phyloP scores from a whole-genome alignment of 2,797 vertebrate genomes.

The Pipistrellus pipistrellus region DNA sequence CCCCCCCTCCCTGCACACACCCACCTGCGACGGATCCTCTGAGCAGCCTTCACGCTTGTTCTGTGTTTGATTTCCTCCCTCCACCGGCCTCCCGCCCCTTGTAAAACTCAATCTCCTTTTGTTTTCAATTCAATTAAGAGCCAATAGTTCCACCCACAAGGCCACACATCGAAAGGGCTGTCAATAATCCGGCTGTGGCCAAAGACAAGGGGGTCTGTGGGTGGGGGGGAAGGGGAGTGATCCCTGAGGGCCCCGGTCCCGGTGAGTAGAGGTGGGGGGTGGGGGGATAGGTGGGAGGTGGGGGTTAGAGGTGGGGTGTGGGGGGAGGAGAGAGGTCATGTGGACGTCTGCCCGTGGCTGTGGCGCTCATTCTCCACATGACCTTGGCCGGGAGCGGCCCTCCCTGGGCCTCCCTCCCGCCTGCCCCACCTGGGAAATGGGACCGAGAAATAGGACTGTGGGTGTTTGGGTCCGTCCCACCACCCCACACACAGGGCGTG shows the following conservation, averaged over 20 bases:
- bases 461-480: not conserved
- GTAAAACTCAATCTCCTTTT: slow-evolving; percentile 74
- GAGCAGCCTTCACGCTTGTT: not conserved
- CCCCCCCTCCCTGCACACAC: not conserved
- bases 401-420: not conserved
- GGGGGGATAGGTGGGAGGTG: not conserved
- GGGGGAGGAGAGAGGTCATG: not conserved
- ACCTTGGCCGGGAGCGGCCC: not conserved
- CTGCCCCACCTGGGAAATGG: not conserved
- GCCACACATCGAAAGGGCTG: slow-evolving; percentile 1
- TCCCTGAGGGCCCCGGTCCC: accelerated
- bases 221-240: accelerated
- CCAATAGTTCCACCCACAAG: slow-evolving; percentile 72
- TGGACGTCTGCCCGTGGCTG: not conserved
- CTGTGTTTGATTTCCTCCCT: slow-evolving; percentile 74
- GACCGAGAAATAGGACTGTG: not conserved
- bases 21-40: slow-evolving; percentile 36
- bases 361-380: not conserved
- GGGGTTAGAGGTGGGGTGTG: accelerated
- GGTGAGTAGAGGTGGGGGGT: accelerated
- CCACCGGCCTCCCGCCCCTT: slow-evolving; percentile 68
- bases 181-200: not conserved
- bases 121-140: slow-evolving; percentile 83
- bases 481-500: no score
- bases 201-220: not conserved